Evolutionary conservation across 1,140 invertebrate species (phyloP), one percentile per base, ranked within the genome.

Genomic region (Scaptomyza graminum): DNA sequence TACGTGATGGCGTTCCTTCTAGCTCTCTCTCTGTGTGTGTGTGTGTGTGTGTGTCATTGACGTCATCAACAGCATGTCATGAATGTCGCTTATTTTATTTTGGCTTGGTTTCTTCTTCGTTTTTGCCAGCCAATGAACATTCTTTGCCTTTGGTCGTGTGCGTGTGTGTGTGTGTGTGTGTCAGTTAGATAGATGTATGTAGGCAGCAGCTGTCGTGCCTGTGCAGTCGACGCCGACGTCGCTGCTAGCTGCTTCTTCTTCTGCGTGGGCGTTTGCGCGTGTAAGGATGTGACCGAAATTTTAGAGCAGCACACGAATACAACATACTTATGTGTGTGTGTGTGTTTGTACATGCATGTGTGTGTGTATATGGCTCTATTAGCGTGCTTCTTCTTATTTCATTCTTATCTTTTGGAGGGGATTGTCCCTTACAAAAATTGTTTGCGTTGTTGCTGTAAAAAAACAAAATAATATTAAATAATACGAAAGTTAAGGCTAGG

Each of bases 41-140:
- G 15, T 46, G 46, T 64, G 41, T 63, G 55, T 63, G 54, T 61
- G 66, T 51, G 47, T 74, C 74, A 90, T 90, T 89, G 84, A 89
- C 84, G 84, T 88, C 84, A 89, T 88, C 84, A 84, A 74, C 80
- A 89, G 79, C 84, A 88, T 90, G 84, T 89, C 79, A 89, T 84
- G 80, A 88, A 84, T 89, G 84, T 81, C 55, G 51, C 55, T 54
- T 76, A 68, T 73, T 76, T 81, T 47, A 66, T 75, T 77, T 74
- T 83, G 74, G 64, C 73, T 64, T 71, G n/a, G n/a, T n/a, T n/a
- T n/a, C n/a, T 51, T 34, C 31, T 78, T 74, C 12, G 39, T 54
- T 80, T 66, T 65, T 74, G 13, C 11, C 46, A 60, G 34, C 37
- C 37, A n/a, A 41, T 41, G 37, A 41, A 41, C 37, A 41, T 41